Base-by-base conservation (phyloP, 1,140 invertebrate genomes). In the Drosophila arawakana region DNA sequence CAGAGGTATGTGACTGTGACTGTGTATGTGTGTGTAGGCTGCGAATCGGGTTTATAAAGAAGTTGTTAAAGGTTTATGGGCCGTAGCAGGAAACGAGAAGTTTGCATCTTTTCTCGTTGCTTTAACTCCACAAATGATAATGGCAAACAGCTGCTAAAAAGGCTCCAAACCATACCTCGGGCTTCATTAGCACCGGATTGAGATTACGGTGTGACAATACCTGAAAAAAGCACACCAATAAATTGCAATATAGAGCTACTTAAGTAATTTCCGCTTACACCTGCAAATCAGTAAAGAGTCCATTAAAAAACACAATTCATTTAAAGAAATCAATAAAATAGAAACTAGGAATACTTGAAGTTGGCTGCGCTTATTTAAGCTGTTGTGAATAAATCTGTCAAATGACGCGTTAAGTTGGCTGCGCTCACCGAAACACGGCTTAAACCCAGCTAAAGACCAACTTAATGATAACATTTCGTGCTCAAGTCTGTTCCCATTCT, bases 31-130 rank as follows among this genome's bases (percentile, higher is more conserved):
- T 30, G 49, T 46, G 59, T 58, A 39, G 59, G 54, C 35, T 52
- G 50, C 39, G 44, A 69, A 49, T 58, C 73, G 60, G 60, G 73
- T 67, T 68, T 80, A 61, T 81, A 81, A 61, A 80, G 60, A 80
- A 61, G 76, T 77, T 74, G 69, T 85, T 77, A 80, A 77, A 77
- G 76, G 68, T 82, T 83, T 83, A 79, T 67, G 75, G 66, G 66
- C 71, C 52, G 37, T 39, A 43, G 62, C 55, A 68, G 68, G 59
- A 70, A 62, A 62, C 58, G 39, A 37, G 39, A 25, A 54, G 41
- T 8, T 58, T 18, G 25, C 37, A 37, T 47, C 43, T 46, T 21
- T 15, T 13, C 55, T 58, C 37, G 37, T 25, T 62, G 54, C 30
- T 43, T 70, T 44, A 57, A 46, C 50, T 37, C 59, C 43, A 39